Percentiles rank a stretch among this genome's conserved stretches.
phyloP scores from a whole-genome alignment of 2,113 vertebrate genomes.

The Cyprinodon brontotheroides region DNA sequence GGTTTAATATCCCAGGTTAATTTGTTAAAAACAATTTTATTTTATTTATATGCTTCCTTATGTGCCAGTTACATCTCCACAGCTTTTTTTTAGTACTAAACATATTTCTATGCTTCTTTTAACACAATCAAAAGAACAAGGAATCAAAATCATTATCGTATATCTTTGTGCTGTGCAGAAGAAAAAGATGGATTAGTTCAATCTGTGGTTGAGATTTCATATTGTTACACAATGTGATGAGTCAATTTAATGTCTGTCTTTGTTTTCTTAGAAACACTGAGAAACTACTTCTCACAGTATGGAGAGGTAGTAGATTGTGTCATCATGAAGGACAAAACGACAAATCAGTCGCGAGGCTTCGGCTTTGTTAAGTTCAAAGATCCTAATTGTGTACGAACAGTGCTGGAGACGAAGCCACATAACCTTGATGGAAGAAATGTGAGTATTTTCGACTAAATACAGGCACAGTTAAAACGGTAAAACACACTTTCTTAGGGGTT shows the following conservation, averaged over 20 bases:
- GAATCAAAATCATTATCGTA: conserved; percentile 16
- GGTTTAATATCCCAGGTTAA: background rate
- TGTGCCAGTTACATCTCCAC: conserved; percentile 1
- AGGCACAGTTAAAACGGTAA: conserved; percentile 8
- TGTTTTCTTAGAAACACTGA: conserved; percentile 89
- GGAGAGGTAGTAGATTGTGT: conserved; percentile 99
- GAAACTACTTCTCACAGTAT: conserved; percentile 98
- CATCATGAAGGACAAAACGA: conserved; percentile 99
- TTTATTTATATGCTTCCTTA: conserved; percentile 9
- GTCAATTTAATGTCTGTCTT: conserved; percentile 17
- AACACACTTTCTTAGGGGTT: conserved; percentile 1
- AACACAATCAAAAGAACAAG: conserved; percentile 13
- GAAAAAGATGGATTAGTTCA: conserved; percentile 11
- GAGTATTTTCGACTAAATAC: conserved; percentile 76
- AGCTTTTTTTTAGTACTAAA: conserved; percentile 19
- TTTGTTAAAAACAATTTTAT: conserved; percentile 3
- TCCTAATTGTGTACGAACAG: conserved; percentile 97
- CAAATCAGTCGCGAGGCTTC: conserved; percentile 98
- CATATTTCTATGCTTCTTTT: conserved; percentile 30
- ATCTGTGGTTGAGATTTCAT: conserved; percentile 1
- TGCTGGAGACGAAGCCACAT: conserved; percentile 97
- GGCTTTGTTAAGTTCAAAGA: conserved; percentile 99
- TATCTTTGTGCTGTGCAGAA: conserved; percentile 28
- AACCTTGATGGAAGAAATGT: conserved; percentile 97
- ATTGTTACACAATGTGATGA: conserved; percentile 8